phyloP scores from a whole-genome alignment of 1,140 invertebrate species.

The Temnothorax nylanderi region DNA sequence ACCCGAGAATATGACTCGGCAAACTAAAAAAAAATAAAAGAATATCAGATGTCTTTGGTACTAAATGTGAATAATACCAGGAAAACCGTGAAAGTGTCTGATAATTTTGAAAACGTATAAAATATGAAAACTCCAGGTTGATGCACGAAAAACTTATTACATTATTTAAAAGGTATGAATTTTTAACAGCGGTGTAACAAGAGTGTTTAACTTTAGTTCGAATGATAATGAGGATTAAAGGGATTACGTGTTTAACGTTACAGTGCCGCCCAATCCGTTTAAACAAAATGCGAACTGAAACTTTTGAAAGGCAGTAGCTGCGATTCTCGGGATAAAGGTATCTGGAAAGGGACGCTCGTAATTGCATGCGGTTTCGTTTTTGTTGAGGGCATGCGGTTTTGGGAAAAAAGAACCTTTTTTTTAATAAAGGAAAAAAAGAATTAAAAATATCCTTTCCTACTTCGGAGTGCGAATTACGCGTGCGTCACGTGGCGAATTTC shows the following conservation, averaged over 20 bases:
- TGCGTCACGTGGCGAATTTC: slow-evolving; percentile 43
- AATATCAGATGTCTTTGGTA: background rate
- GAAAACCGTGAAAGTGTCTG: background rate
- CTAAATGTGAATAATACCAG: background rate
- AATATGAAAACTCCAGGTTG: background rate
- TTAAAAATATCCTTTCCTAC: background rate
- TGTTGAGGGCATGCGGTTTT: background rate
- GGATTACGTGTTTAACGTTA: background rate
- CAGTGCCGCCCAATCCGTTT: background rate
- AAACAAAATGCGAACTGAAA: background rate
- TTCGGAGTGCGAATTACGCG: slow-evolving; percentile 24
- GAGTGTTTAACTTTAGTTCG: background rate
- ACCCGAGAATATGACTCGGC: background rate
- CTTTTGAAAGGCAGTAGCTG: background rate
- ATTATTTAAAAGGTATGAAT: background rate
- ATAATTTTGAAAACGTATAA: background rate
- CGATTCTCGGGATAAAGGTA: background rate
- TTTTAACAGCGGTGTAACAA: background rate
- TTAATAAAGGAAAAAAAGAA: background rate
- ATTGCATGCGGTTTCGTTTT: background rate
- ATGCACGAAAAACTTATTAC: background rate
- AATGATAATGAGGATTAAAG: background rate
- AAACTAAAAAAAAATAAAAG: background rate
- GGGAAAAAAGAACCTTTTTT: background rate
- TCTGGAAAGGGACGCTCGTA: slow-evolving; percentile 6